Evolutionary conservation across 1,140 invertebrate genomes (phyloP).

Genomic region (Heliconius hewitsoni): DNA sequence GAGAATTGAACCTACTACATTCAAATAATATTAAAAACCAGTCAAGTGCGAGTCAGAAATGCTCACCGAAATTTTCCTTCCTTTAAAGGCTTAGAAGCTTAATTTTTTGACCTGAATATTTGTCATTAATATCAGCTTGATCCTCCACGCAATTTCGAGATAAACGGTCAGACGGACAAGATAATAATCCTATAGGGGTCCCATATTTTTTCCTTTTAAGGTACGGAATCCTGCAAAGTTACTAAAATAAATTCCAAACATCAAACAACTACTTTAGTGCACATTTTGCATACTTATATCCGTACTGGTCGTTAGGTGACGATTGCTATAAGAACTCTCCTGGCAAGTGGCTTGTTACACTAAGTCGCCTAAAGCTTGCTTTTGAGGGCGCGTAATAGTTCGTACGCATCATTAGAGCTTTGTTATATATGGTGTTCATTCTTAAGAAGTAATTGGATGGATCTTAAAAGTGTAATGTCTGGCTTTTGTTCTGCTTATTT

Average conservation of each 20-base stretch:
- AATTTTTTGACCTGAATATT: too few species aligned
- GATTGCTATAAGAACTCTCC: conserved; percentile 4
- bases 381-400: not conserved
- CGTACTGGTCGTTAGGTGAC: conserved; percentile 9
- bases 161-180: too few species aligned
- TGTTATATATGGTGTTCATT: not conserved
- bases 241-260: not conserved
- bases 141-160: too few species aligned
- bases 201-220: not conserved
- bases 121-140: too few species aligned
- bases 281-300: conserved; percentile 3
- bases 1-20: too few species aligned
- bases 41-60: too few species aligned
- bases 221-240: not conserved
- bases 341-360: not conserved
- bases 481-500: not conserved
- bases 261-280: not conserved
- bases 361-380: conserved; percentile 4
- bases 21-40: too few species aligned
- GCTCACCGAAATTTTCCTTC: too few species aligned
- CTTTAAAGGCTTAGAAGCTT: too few species aligned
- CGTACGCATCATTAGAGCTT: conserved; percentile 9
- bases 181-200: too few species aligned
- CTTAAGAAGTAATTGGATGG: conserved; percentile 7
- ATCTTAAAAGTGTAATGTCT: not conserved